Conservation (phyloP, 2,888 invertebrate species). For the Drosophila austrosaltans region DNA sequence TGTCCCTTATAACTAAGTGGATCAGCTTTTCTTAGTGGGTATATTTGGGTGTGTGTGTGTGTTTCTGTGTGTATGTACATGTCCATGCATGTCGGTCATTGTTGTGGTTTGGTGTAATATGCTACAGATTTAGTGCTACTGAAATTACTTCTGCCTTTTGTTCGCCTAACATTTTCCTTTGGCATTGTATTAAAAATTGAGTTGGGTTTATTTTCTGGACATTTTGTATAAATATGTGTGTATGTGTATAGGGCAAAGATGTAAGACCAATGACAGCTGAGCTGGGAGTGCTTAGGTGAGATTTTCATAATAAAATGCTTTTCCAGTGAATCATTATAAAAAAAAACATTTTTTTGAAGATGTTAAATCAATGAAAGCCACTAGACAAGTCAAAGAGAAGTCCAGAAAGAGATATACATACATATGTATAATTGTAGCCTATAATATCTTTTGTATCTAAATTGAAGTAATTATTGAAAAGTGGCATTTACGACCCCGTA, state of each 20-base stretch:
- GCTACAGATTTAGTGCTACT: slow-evolving; percentile 52
- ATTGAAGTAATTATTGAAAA: too few species aligned
- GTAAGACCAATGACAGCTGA: slow-evolving; percentile 11
- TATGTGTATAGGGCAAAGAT: background rate
- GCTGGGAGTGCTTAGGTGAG: slow-evolving; percentile 22
- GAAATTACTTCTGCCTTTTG: slow-evolving; percentile 51
- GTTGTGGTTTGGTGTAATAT: slow-evolving; percentile 41
- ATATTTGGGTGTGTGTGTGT: slow-evolving; percentile 7
- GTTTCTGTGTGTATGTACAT: slow-evolving; percentile 31
- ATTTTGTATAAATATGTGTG: slow-evolving; percentile 24
- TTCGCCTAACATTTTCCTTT: slow-evolving; percentile 25
- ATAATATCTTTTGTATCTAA: too few species aligned
- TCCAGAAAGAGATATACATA: too few species aligned
- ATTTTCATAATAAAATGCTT: slow-evolving; percentile 10
- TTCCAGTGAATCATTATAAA: background rate
- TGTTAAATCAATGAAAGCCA: background rate
- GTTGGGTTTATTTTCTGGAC: slow-evolving; percentile 39
- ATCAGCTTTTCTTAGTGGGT: slow-evolving; percentile 44
- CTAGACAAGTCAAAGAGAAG: too few species aligned
- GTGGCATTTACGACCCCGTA: too few species aligned
- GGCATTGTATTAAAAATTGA: slow-evolving; percentile 54
- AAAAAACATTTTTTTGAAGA: slow-evolving; percentile 1
- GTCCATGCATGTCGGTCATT: slow-evolving; percentile 28
- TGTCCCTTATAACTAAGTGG: slow-evolving; percentile 56
- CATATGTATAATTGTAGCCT: too few species aligned